Evolutionary conservation across 2,888 invertebrate species (phyloP), one percentile per base, ranked within the genome.

Genomic region (Noctuana brunneofusca): DNA sequence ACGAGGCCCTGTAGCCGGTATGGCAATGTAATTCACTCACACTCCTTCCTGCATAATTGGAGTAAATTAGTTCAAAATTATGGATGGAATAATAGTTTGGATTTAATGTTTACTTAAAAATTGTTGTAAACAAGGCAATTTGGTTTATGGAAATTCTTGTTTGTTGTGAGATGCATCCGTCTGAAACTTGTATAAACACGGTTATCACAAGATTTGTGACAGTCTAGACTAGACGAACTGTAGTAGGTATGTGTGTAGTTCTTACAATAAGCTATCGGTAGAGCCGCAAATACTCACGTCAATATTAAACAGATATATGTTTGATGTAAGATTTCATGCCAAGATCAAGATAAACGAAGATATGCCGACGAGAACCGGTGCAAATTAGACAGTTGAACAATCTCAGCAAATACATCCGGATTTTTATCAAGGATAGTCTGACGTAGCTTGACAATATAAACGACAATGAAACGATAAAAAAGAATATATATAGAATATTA

Each of bases 301-400:
- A 43, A 55, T 27, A 55, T 18, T 46, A 56, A 27, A 30, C 56
- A 20, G 52, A 32, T 5, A 18, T 32, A 18, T 32, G 32, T 50
- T 50, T 50, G 9, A 14, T 18, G 11, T 27, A 27, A 32, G 18
- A 52, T 20, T 55, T 27, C 2, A 14, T n/a, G n/a, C n/a, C n/a
- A 8, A 2, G 27, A 27, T 27, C 6, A 49, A 18, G 9, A 11
- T 6, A n/a, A 22, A 55, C 11, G 24, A 54, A 14, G 20, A 18
- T n/a, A 22, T 9, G 4, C 20, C 18, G 55, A 56, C 16, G 43
- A 4, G 27, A 56, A 56, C 55, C 30, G 41, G 55, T 30, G 18
- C 16, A 12, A 43, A 41, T 43, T 18, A 55, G 53, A 53, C 8
- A 41, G 1, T 16, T 41, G 16, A 16, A 16, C 41, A 41, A 16